Evolutionary conservation across 2,797 vertebrate species (phyloP).

Genomic region (Acanthiza pusilla): DNA sequence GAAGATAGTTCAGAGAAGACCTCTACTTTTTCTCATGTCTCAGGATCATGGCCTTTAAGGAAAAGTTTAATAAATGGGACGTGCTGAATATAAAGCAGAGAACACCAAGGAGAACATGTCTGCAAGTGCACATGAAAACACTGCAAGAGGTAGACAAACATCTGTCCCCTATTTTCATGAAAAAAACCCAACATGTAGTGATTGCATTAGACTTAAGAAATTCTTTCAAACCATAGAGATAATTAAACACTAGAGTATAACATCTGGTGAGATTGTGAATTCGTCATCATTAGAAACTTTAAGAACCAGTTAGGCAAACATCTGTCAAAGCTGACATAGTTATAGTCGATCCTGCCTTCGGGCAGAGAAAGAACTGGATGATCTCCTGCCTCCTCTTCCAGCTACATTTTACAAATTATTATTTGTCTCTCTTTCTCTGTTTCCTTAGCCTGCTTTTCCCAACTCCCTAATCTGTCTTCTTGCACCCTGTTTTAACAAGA

Average conservation of each 20-base stretch:
- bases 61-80: not conserved
- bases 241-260: constrained; percentile 12
- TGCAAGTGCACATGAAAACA: not conserved
- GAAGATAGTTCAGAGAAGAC: not conserved
- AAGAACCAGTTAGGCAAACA: constrained; percentile 23
- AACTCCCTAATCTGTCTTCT: not conserved
- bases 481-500: not conserved
- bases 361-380: not conserved
- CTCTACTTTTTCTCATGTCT: not conserved
- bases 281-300: not conserved
- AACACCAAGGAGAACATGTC: not conserved
- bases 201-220: constrained; percentile 12
- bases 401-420: not conserved
- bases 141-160: not conserved
- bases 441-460: not conserved
- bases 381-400: not conserved
- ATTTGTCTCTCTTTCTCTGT: not conserved
- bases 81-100: not conserved
- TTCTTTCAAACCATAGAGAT: not conserved
- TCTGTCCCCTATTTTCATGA: not conserved
- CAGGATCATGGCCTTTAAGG: not conserved
- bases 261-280: constrained; percentile 25
- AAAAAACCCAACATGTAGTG: not conserved
- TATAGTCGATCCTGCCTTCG: constrained; percentile 18
- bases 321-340: not conserved